A percentile compares a stretch with the other conserved stretches of the same genome.
phyloP scores from a whole-genome alignment of 1,140 invertebrate species.

The Hylyphantes graminicola region DNA sequence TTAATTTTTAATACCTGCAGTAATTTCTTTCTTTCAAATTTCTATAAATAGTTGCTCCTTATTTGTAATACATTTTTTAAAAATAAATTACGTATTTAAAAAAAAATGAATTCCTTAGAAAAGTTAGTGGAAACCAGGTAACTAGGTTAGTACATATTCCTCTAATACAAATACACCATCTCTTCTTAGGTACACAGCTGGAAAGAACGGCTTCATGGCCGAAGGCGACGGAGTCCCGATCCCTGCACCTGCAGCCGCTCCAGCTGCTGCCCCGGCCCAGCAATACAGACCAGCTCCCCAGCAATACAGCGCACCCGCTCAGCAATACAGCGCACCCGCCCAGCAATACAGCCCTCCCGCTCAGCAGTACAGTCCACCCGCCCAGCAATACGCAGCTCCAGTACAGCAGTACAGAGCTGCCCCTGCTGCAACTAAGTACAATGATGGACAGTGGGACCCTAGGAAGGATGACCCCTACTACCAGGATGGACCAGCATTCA shows the following conservation, averaged over 20 bases:
- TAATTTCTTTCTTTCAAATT: no score
- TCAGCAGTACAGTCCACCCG: slow-evolving; percentile 41
- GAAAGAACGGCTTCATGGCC: slow-evolving; percentile 75
- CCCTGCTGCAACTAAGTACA: neutral
- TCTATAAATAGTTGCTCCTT: no score
- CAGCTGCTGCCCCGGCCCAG: slow-evolving; percentile 18
- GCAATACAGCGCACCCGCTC: slow-evolving; percentile 20
- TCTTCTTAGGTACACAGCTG: slow-evolving; percentile 71
- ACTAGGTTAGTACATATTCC: no score
- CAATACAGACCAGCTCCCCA: slow-evolving; percentile 35
- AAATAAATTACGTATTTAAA: no score
- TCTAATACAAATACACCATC: no score
- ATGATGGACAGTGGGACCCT: slow-evolving; percentile 44
- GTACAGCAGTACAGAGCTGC: slow-evolving; percentile 42
- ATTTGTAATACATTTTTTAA: no score
- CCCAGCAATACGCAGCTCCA: slow-evolving; percentile 35
- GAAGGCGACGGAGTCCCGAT: slow-evolving; percentile 66
- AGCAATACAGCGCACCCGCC: slow-evolving; percentile 33
- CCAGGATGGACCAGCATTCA: slow-evolving; percentile 52
- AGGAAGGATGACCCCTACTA: slow-evolving; percentile 55
- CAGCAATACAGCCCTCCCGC: slow-evolving; percentile 31
- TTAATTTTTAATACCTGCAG: no score
- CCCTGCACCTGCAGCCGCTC: slow-evolving; percentile 50
- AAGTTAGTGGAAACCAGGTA: no score
- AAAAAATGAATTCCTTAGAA: no score